A percentile compares a stretch with the other conserved stretches of the same genome.
phyloP scores from a whole-genome alignment of 2,113 vertebrate species.

The Azemiops feae region DNA sequence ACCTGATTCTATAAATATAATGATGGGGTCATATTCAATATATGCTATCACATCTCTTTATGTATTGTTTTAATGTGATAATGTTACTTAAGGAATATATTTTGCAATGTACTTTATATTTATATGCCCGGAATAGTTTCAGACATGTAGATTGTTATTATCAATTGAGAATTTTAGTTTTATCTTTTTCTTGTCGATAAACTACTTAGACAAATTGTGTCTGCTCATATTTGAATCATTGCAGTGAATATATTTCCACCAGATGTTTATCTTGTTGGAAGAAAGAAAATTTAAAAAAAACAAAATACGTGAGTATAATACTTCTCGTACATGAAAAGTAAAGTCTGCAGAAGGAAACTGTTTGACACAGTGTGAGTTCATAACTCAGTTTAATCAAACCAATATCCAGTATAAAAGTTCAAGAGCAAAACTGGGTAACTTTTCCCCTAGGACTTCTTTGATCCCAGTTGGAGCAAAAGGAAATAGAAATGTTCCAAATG shows the following conservation, averaged over 20 bases:
- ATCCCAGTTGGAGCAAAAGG: not conserved
- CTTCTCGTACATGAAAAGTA: not conserved
- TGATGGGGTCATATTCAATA: not conserved
- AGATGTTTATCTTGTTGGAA: not conserved
- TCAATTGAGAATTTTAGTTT: too few relatives aligned
- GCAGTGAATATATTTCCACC: not conserved
- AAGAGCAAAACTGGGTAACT: not conserved
- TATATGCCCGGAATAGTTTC: not conserved
- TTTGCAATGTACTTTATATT: not conserved
- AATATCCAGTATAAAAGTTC: not conserved
- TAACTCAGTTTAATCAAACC: conserved; percentile 8
- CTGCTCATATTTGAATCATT: not conserved
- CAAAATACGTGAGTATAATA: not conserved
- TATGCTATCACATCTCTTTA: not conserved
- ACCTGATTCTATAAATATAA: not conserved
- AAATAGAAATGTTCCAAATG: not conserved
- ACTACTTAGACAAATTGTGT: not conserved
- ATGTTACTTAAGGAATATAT: not conserved
- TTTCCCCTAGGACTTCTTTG: not conserved
- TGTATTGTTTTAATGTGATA: not conserved
- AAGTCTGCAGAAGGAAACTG: not conserved
- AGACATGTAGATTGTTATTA: not conserved
- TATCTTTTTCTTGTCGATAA: not conserved
- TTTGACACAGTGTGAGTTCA: not conserved
- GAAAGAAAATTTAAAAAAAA: not conserved